Percentiles rank a stretch among this genome's conserved stretches.
Evolutionary conservation across 92 coral and sea anemone genomes (phyloP).

Genomic region (Epizoanthus ramosus): DNA sequence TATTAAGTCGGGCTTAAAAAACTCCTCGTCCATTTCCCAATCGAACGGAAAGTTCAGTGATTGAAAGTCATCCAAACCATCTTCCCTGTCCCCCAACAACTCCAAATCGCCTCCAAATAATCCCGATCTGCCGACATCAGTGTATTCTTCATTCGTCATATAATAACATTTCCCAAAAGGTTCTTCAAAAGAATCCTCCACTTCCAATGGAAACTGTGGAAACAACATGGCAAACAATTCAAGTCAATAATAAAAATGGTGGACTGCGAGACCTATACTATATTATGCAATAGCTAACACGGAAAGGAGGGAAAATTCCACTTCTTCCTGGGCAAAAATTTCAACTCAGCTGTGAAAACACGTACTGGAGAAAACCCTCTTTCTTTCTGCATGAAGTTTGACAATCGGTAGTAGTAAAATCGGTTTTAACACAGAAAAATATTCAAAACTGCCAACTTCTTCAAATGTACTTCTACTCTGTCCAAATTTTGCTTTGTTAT

Average conservation of each 20-base stretch:
- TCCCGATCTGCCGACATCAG: conserved; percentile 51
- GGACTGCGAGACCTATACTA: background rate
- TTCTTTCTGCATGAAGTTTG: conserved; percentile 80
- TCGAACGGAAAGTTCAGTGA: conserved; percentile 66
- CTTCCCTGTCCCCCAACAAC: conserved; percentile 38
- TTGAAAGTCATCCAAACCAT: conserved; percentile 68
- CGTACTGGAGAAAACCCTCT: conserved; percentile 78
- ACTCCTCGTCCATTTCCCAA: conserved; percentile 93
- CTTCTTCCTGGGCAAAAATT: conserved; percentile 17
- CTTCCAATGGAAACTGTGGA: conserved; percentile 84
- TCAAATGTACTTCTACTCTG: conserved; percentile 50
- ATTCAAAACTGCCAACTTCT: conserved; percentile 26
- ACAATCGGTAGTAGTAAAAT: conserved; percentile 31
- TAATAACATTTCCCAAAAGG: conserved; percentile 64
- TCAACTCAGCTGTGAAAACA: conserved; percentile 34
- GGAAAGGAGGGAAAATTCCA: conserved; percentile 37
- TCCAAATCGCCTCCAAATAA: conserved; percentile 60
- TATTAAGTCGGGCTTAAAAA: conserved; percentile 65
- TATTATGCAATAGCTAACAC: background rate
- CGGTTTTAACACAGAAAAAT: conserved; percentile 29
- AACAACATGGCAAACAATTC: conserved; percentile 30
- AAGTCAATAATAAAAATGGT: conserved; percentile 40
- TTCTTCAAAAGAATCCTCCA: conserved; percentile 79
- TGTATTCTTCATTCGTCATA: conserved; percentile 55
- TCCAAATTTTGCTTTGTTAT: conserved; percentile 91